Conservation (phyloP, 2,113 vertebrate species). For the Cichladusa arquata region DNA sequence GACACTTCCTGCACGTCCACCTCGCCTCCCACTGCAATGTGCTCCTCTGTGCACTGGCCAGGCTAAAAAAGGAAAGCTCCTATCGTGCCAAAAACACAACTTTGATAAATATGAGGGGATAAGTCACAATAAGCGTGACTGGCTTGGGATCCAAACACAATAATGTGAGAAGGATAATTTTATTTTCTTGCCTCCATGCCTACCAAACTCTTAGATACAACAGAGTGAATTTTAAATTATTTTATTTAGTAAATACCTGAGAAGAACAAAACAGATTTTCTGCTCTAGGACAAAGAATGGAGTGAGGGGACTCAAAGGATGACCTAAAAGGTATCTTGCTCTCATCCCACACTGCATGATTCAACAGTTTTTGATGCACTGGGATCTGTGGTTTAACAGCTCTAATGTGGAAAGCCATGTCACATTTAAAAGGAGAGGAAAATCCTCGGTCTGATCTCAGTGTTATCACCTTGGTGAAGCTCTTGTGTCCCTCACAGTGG, state of each 20-base stretch:
- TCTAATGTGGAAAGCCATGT: not conserved
- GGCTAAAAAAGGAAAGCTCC: constrained; percentile 31
- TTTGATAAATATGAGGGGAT: constrained; percentile 23
- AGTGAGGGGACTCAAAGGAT: not conserved
- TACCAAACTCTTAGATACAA: not conserved
- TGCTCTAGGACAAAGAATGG: not conserved
- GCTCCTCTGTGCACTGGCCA: not conserved
- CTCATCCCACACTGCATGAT: not conserved
- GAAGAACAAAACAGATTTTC: not conserved
- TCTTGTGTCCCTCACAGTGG: not conserved
- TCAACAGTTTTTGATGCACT: not conserved
- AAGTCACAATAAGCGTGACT: not conserved
- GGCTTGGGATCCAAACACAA: not conserved
- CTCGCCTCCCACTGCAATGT: not conserved
- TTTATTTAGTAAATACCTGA: not conserved
- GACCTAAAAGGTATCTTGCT: not conserved
- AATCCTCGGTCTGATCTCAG: not conserved
- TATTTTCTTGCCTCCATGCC: not conserved
- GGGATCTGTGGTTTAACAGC: not conserved
- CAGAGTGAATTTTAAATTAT: not conserved
- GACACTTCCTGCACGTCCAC: not conserved
- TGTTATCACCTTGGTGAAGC: not conserved
- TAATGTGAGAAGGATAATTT: not conserved
- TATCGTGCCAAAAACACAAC: constrained; percentile 8
- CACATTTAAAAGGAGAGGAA: not conserved